These are phyloP conservation scores for Euleptes europaea DNA, from an alignment of 2,113 vertebrate genomes.

Conservation along the genomic window DNA sequence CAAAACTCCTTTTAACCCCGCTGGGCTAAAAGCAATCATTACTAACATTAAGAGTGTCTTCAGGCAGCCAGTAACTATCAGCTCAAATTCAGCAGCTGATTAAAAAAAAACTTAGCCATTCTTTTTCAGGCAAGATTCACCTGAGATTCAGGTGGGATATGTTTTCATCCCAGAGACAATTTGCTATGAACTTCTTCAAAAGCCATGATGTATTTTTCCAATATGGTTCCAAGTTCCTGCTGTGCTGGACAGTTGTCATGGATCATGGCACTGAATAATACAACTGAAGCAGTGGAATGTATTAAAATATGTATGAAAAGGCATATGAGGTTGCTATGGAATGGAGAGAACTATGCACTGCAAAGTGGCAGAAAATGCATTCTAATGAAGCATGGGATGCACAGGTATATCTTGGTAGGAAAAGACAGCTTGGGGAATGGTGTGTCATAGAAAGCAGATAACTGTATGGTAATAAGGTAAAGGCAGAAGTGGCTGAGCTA, in stretches of 20 bases:
- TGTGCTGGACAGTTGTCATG: not conserved
- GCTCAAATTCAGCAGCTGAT: not conserved
- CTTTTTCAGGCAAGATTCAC: conserved; percentile 19
- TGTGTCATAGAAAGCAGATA: not conserved
- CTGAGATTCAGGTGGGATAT: not conserved
- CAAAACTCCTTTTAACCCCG: not conserved
- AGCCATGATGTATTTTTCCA: not conserved
- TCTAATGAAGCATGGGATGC: not conserved
- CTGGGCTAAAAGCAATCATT: not conserved
- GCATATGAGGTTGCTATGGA: not conserved
- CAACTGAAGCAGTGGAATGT: accelerated
- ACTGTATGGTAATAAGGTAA: not conserved
- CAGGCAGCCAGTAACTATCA: not conserved
- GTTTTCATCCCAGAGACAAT: not conserved
- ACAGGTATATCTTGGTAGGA: not conserved
- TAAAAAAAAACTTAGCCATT: not conserved
- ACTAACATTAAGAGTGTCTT: conserved; percentile 2
- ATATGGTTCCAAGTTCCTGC: not conserved
- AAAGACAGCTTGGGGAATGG: not conserved
- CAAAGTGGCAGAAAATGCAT: not conserved
- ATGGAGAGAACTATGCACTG: not conserved
- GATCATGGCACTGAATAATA: not conserved
- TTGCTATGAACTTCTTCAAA: not conserved
- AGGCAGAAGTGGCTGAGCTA: not conserved
- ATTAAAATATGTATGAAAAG: not conserved